A percentile compares a stretch with the other conserved stretches of the same genome.
phyloP scores from a whole-genome alignment of 2,113 vertebrate genomes.

The Brevimyrus niger region DNA sequence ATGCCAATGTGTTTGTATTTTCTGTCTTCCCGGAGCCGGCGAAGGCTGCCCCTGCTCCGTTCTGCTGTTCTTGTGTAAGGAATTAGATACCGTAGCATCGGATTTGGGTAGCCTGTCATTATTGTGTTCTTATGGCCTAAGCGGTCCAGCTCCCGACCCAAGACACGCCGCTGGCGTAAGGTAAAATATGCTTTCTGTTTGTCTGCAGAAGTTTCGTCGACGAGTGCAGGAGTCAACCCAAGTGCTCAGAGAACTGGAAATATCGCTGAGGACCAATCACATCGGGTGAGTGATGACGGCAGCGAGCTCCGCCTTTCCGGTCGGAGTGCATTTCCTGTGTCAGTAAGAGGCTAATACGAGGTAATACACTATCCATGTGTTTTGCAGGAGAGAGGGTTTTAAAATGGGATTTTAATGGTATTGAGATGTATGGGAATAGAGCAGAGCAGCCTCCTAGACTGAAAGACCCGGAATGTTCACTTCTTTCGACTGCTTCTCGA shows the following conservation, averaged over 20 bases:
- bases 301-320: background rate
- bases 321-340: background rate
- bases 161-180: background rate
- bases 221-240: conserved; percentile 86
- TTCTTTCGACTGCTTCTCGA: background rate
- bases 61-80: background rate
- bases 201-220: conserved; percentile 75
- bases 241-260: conserved; percentile 82
- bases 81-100: background rate
- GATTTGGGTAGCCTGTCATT: background rate
- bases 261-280: conserved; percentile 83
- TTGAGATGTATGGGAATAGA: background rate
- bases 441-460: background rate
- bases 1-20: background rate
- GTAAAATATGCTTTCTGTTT: conserved; percentile 23
- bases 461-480: background rate
- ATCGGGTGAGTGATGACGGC: conserved; percentile 66
- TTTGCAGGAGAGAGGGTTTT: background rate
- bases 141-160: background rate
- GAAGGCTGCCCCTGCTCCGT: background rate
- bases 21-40: background rate
- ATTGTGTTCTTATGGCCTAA: background rate
- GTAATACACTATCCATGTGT: background rate
- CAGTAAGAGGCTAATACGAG: background rate
- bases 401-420: background rate